phyloP scores from a whole-genome alignment of 2,797 vertebrate species.

The Tamandua tetradactyla region DNA sequence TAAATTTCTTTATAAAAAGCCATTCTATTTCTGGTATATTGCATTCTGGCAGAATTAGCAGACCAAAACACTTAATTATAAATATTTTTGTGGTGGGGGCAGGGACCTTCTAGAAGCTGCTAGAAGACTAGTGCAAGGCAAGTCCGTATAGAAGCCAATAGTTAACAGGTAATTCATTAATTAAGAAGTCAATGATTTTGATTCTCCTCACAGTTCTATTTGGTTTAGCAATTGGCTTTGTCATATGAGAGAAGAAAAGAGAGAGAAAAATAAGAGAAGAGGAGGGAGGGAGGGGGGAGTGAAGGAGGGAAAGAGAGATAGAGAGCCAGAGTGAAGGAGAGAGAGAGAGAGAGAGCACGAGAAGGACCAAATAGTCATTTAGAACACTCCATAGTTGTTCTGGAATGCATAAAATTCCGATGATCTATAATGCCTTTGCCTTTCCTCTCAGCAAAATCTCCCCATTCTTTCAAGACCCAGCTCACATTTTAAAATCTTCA shows the following conservation, averaged over 20 bases:
- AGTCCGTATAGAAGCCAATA: neutral
- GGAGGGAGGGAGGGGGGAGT: neutral
- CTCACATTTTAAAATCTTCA: neutral
- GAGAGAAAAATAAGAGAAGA: neutral
- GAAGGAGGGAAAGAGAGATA: too few relatives aligned
- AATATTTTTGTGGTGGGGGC: neutral
- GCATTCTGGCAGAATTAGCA: too few relatives aligned
- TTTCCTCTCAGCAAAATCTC: neutral
- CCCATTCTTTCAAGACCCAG: constrained; percentile 7
- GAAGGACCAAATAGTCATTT: neutral
- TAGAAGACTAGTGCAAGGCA: neutral
- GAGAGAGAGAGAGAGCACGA: too few relatives aligned
- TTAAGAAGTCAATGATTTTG: constrained; percentile 30
- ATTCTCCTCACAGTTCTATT: neutral
- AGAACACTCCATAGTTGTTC: neutral
- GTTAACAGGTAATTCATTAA: too few relatives aligned
- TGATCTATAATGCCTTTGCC: constrained; percentile 1
- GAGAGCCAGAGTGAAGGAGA: too few relatives aligned
- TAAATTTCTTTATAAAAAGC: too few relatives aligned
- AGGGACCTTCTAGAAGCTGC: neutral
- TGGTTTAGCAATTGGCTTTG: neutral
- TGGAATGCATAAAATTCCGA: neutral
- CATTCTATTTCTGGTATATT: too few relatives aligned
- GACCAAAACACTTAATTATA: too few relatives aligned
- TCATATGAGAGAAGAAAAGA: neutral